phyloP scores from a whole-genome alignment of 2,797 vertebrate species.

The Strix occidentalis region DNA sequence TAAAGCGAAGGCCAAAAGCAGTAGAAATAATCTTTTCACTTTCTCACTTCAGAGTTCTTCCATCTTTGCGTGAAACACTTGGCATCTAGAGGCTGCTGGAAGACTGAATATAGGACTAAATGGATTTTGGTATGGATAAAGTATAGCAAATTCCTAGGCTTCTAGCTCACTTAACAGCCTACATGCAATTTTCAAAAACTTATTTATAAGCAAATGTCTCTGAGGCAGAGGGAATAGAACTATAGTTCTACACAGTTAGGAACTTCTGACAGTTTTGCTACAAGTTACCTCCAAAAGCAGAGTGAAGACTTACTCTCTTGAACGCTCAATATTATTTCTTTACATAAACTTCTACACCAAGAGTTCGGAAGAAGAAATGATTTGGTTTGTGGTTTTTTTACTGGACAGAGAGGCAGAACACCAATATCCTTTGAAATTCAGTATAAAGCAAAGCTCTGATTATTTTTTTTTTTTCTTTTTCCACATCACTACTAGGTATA shows the following conservation, averaged over 20 bases:
- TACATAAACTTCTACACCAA: neutral
- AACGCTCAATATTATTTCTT: neutral
- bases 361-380: neutral
- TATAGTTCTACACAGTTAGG: neutral
- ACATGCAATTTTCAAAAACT: neutral
- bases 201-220: neutral
- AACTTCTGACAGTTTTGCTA: neutral
- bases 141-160: neutral
- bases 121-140: neutral
- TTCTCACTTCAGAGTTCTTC: neutral
- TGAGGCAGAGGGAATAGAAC: neutral
- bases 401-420: neutral
- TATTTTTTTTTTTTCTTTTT: neutral
- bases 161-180: neutral
- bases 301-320: neutral
- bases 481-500: neutral
- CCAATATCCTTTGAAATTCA: neutral
- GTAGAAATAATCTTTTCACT: neutral
- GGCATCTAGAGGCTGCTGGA: neutral
- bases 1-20: neutral
- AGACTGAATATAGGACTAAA: neutral
- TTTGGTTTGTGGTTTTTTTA: neutral
- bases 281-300: neutral
- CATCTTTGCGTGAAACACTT: neutral
- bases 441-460: neutral